Percentiles rank a stretch among this genome's conserved stretches.
Conservation (phyloP, 2,888 invertebrate species). For the Cephus runcator region DNA sequence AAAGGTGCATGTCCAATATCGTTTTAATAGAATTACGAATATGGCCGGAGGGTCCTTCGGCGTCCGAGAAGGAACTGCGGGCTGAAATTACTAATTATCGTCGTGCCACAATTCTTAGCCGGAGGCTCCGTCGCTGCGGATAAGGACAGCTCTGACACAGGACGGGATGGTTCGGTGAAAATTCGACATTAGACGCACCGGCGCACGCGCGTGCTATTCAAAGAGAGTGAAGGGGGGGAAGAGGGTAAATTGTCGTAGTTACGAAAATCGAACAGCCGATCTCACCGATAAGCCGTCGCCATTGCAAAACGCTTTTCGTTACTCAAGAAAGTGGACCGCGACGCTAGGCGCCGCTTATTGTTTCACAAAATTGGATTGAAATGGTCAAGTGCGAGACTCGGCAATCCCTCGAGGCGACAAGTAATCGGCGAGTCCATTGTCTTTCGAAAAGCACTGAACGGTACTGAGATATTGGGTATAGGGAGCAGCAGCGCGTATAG, state of each 20-base stretch:
- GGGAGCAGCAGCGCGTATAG: background rate
- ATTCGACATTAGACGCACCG: background rate
- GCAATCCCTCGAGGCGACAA: background rate
- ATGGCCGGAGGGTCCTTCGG: background rate
- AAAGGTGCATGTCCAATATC: background rate
- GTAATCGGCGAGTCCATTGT: background rate
- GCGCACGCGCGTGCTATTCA: background rate
- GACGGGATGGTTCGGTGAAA: background rate
- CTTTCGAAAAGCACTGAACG: background rate
- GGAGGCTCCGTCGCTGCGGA: background rate
- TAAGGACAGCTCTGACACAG: background rate
- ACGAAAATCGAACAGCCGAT: slow-evolving; percentile 2
- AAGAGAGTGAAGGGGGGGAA: background rate
- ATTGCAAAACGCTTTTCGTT: background rate
- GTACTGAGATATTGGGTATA: background rate
- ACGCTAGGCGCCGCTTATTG: background rate
- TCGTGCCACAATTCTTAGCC: background rate
- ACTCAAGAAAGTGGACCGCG: slow-evolving; percentile 6
- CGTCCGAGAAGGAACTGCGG: background rate
- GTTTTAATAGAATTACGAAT: background rate
- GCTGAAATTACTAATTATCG: slow-evolving; percentile 5
- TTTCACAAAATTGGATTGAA: slow-evolving; percentile 8
- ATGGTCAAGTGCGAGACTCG: background rate
- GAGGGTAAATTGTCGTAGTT: background rate
- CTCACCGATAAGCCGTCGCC: slow-evolving; percentile 3